Evolutionary conservation across 2,888 invertebrate genomes (phyloP), one percentile per base, ranked within the genome.

Genomic region (Ypsolopha scabrella): DNA sequence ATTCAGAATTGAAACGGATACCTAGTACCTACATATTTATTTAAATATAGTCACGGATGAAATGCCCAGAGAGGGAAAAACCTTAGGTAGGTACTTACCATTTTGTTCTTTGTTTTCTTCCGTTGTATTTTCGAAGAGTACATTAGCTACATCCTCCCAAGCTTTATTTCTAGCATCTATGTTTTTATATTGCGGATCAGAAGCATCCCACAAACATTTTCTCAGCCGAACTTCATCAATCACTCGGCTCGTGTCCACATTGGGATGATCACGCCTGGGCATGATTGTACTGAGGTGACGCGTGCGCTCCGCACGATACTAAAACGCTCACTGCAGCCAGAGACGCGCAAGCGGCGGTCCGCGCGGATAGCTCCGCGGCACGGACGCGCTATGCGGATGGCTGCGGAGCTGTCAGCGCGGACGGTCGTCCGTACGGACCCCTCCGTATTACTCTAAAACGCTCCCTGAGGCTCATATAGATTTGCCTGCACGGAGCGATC

Each of bases 201-300:
- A 24, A 24, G 24, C 24, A 24, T 24, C 24, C 24, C 24, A 24
- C 24, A 24, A 24, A 24, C 24, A 24, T 24, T 24, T 24, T 24
- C 24, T 24, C 24, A 24, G 24, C 24, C 24, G 24, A 24, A 24
- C 24, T 24, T 39, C 39, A 39, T 39, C 39, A n/a, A 39, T 39
- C 39, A 39, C 39, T 39, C 39, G 39, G 39, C 39, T 39, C 9
- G 39, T 39, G 39, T 39, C 39, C 39, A 39, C 39, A 39, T 39
- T 39, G 39, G 11, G 39, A 39, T 39, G 39, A 39, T 55, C 51
- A 36, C 56, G 57, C 53, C 50, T 55, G 51, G 52, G 35, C 54
- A 57, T 55, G 55, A 55, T 45, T 56, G 55, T 55, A 52, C 56
- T 38, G 52, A 39, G 55, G 53, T 55, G 56, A 58, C 53, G 55